Conservation (phyloP, 1,140 invertebrate genomes). For the Tribolium castaneum region DNA sequence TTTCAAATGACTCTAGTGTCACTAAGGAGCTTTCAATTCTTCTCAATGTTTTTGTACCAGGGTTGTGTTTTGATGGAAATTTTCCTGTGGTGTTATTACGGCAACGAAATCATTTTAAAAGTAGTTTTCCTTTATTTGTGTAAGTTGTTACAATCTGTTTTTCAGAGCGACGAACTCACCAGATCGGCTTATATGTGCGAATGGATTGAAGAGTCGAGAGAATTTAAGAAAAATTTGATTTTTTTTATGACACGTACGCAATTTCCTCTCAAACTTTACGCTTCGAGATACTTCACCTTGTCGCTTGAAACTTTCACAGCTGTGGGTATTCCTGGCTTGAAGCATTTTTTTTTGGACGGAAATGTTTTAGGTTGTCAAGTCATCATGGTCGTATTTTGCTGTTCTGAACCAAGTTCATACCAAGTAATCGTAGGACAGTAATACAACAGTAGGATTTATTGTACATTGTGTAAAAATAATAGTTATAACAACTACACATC, state of each 20-base stretch:
- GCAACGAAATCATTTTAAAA: conserved; percentile 58
- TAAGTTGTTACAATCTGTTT: not conserved
- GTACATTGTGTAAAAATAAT: not conserved
- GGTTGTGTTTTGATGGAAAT: conserved; percentile 56
- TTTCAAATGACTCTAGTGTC: conserved; percentile 49
- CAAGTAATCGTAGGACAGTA: not conserved
- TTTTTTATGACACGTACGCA: conserved; percentile 53
- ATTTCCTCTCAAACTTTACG: conserved; percentile 48
- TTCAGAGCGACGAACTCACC: conserved; percentile 52
- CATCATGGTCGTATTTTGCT: conserved; percentile 47
- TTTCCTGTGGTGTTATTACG: conserved; percentile 58
- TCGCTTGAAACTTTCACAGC: conserved; percentile 51
- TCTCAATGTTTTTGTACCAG: conserved; percentile 57
- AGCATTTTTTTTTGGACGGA: not conserved
- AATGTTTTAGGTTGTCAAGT: conserved; percentile 43
- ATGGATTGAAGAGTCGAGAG: conserved; percentile 49
- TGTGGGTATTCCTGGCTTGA: conserved; percentile 24
- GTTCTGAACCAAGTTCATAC: conserved; percentile 36
- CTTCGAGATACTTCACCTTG: conserved; percentile 51
- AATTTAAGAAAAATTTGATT: conserved; percentile 51
- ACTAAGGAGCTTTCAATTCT: conserved; percentile 47
- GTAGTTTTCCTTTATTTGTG: conserved; percentile 42
- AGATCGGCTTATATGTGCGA: conserved; percentile 45
- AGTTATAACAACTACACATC: too few species aligned
- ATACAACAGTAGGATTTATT: too few species aligned